Conservation (phyloP, 2,888 invertebrate genomes). For the Caenorhabditis macrosperma region DNA sequence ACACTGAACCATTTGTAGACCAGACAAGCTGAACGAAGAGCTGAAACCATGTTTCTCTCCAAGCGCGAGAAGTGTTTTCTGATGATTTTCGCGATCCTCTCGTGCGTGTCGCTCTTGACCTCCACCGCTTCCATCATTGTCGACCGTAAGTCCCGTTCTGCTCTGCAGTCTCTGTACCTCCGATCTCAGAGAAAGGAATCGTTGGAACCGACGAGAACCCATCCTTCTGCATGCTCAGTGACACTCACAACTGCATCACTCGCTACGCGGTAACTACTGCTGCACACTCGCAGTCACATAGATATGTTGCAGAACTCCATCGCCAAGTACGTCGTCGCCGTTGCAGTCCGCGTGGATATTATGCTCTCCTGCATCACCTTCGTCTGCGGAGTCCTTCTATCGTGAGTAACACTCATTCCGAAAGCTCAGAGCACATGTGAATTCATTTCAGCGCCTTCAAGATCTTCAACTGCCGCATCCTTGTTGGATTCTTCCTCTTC, state of each 20-base stretch:
- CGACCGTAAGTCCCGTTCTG: constrained; percentile 15
- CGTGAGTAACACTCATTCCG: constrained; percentile 13
- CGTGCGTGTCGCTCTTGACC: not conserved
- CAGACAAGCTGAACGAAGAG: not conserved
- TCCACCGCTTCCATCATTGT: constrained; percentile 5
- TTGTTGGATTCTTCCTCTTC: constrained; percentile 14
- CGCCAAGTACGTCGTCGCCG: constrained; percentile 3
- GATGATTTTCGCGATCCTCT: not conserved
- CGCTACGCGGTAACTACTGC: constrained; percentile 6
- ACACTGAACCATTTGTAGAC: not conserved
- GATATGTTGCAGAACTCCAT: not conserved
- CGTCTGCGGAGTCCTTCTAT: constrained; percentile 3
- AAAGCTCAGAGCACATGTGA: not conserved
- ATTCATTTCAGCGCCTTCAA: constrained; percentile 11
- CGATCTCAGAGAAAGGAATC: constrained; percentile 26
- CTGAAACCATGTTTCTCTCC: constrained; percentile 1
- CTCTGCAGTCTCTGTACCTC: not conserved
- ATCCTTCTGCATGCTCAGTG: constrained; percentile 23
- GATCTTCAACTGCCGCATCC: constrained; percentile 17
- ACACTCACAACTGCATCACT: constrained; percentile 20
- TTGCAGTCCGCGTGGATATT: constrained; percentile 27
- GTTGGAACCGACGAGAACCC: constrained; percentile 4
- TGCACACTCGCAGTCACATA: not conserved
- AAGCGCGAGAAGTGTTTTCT: constrained; percentile 16
- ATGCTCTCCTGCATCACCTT: constrained; percentile 7